Conservation (phyloP, 2,113 vertebrate species). For the Gnathonemus echidnorhynchus region DNA sequence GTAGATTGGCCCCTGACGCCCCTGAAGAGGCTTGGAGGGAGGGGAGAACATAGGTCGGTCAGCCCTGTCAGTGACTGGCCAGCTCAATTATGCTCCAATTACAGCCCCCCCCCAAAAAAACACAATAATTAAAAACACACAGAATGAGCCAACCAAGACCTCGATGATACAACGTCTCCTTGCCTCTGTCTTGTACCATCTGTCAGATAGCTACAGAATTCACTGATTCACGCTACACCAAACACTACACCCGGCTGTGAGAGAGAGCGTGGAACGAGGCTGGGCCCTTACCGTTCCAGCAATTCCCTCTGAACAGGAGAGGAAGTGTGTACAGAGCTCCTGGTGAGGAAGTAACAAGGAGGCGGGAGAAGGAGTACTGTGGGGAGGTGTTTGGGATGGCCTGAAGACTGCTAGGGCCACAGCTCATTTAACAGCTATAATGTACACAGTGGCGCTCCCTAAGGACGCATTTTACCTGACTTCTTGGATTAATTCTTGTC, state of each 20-base stretch:
- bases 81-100: neutral
- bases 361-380: neutral
- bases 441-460: neutral
- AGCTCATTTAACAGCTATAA: conserved; percentile 2
- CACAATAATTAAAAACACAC: neutral
- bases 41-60: neutral
- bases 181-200: neutral
- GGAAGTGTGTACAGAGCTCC: neutral
- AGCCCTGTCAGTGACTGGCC: neutral
- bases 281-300: neutral
- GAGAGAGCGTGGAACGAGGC: neutral
- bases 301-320: neutral
- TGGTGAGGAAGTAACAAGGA: neutral
- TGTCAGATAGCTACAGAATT: neutral
- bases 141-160: neutral
- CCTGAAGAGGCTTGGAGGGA: neutral
- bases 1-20: neutral
- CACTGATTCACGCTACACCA: neutral
- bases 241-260: neutral
- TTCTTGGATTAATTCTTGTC: neutral
- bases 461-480: neutral
- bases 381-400: neutral
- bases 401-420: neutral
- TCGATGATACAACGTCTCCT: neutral
- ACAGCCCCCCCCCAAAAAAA: neutral